A percentile compares a stretch with the other conserved stretches of the same genome.
These are phyloP conservation scores for Apocrypta bakeri DNA, from an alignment of 1,140 invertebrate species.

Conservation along the genomic window DNA sequence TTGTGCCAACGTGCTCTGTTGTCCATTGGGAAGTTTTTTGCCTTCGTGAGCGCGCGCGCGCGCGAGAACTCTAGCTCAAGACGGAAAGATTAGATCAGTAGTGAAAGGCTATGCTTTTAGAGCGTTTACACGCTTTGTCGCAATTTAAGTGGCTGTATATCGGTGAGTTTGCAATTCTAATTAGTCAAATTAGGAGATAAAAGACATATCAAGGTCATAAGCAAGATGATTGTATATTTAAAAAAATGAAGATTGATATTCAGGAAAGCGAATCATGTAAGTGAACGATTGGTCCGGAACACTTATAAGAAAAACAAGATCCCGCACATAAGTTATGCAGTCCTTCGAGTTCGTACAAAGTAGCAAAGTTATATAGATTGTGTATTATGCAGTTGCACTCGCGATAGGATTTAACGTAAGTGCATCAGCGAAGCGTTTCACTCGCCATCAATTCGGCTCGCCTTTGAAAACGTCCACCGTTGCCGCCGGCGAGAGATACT, in stretches of 20 bases:
- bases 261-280: too few relatives aligned
- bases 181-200: background rate
- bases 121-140: background rate
- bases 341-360: too few relatives aligned
- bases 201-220: too few relatives aligned
- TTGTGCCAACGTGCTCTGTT: background rate
- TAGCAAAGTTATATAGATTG: too few relatives aligned
- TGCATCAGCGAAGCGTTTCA: background rate
- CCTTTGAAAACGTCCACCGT: conserved; percentile 27
- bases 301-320: too few relatives aligned
- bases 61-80: too few relatives aligned
- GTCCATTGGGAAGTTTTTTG: background rate
- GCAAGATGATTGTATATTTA: background rate
- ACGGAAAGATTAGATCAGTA: background rate
- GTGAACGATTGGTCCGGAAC: too few relatives aligned
- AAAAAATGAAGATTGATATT: too few relatives aligned
- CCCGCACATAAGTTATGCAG: too few relatives aligned
- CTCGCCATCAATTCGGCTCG: conserved; percentile 23
- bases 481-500: conserved; percentile 5
- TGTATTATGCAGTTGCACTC: conserved; percentile 6
- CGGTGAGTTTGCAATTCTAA: background rate
- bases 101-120: background rate
- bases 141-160: background rate
- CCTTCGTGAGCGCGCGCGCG: too few relatives aligned
- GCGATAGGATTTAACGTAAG: conserved; percentile 33